phyloP scores from a whole-genome alignment of 2,113 vertebrate genomes.

The Willisornis vidua region DNA sequence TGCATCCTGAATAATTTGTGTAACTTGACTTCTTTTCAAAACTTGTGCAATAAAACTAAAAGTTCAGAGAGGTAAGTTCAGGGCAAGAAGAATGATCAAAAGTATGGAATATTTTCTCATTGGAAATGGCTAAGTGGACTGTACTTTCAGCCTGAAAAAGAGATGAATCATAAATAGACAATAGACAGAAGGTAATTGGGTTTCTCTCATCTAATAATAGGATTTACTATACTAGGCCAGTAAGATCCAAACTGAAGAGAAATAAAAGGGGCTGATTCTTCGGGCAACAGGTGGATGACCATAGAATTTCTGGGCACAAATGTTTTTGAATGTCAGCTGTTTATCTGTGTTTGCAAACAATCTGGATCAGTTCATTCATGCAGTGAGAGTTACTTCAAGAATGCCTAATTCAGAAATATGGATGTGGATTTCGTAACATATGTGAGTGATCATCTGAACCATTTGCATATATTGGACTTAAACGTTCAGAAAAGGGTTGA shows the following conservation, averaged over 20 bases:
- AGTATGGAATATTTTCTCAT: neutral
- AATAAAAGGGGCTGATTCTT: neutral
- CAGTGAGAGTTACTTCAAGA: neutral
- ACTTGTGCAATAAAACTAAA: neutral
- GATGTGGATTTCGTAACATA: neutral
- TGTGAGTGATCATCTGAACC: neutral
- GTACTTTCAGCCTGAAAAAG: neutral
- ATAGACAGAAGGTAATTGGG: neutral
- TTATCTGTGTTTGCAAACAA: neutral
- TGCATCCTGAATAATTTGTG: neutral
- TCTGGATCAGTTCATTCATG: neutral
- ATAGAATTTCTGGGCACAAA: neutral
- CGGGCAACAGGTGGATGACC: neutral
- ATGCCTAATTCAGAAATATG: neutral
- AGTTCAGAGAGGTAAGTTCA: neutral
- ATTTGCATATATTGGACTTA: neutral
- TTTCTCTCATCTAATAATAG: neutral
- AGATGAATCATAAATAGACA: neutral
- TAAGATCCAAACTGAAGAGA: neutral
- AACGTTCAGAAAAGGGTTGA: neutral
- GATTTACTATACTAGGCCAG: neutral
- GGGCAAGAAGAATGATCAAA: fast-evolving
- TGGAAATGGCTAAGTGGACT: neutral
- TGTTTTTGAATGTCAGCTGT: neutral
- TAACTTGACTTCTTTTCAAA: neutral